A percentile compares a stretch with the other conserved stretches of the same genome.
These are phyloP conservation scores for Liolophura sinensis DNA, from an alignment of 1,140 invertebrate genomes.

Conservation along the genomic window DNA sequence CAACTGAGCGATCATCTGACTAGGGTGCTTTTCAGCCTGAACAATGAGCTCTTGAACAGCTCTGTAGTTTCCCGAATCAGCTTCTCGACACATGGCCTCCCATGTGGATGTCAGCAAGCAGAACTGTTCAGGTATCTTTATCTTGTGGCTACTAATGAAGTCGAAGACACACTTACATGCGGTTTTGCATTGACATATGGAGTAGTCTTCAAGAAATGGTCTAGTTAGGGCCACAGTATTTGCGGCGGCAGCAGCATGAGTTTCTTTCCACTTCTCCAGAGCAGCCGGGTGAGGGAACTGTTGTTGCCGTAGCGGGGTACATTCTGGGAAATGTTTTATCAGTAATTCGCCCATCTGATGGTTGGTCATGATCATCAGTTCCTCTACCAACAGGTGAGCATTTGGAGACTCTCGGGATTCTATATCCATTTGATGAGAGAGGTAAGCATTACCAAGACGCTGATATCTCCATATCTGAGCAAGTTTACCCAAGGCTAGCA, in stretches of 20 bases:
- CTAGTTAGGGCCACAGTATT: constrained; percentile 46
- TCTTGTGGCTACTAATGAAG: constrained; percentile 29
- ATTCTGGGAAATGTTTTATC: constrained; percentile 25
- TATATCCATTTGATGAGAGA: constrained; percentile 31
- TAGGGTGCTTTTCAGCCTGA: constrained; percentile 35
- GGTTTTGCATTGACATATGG: constrained; percentile 36
- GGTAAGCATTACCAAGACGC: constrained; percentile 37
- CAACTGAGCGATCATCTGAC: constrained; percentile 30
- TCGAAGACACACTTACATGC: constrained; percentile 43
- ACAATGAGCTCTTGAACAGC: constrained; percentile 34
- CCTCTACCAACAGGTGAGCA: constrained; percentile 32
- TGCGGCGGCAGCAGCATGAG: constrained; percentile 38
- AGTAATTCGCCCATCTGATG: constrained; percentile 39
- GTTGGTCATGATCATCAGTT: constrained; percentile 47
- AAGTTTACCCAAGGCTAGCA: constrained; percentile 32
- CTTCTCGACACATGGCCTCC: constrained; percentile 29
- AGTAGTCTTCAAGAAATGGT: constrained; percentile 30
- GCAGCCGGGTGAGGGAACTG: constrained; percentile 21
- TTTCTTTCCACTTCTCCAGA: constrained; percentile 34
- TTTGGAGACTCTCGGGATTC: constrained; percentile 19
- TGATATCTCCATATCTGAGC: constrained; percentile 33
- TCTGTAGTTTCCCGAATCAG: constrained; percentile 21
- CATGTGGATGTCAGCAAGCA: constrained; percentile 29
- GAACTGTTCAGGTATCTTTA: constrained; percentile 27
- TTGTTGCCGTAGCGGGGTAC: constrained; percentile 40